Base-by-base conservation (phyloP, 1,140 invertebrate species). In the Listronotus oregonensis region DNA sequence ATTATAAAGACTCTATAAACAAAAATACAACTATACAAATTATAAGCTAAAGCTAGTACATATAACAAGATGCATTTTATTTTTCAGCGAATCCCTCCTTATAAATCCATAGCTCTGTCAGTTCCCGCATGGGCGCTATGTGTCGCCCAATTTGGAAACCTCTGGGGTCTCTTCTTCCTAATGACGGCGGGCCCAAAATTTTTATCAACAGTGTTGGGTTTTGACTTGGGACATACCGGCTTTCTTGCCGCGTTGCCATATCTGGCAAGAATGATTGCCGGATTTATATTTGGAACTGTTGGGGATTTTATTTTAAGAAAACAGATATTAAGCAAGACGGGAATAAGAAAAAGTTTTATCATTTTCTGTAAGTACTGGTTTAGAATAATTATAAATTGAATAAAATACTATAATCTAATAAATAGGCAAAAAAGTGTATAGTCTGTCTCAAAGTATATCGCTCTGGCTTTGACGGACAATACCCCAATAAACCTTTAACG, bases 111-210 rank as follows among this genome's bases (percentile, higher is more conserved):
- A 21, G 63, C 82, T 0, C 80, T 83, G 1, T 90, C 88, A 0
- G 62, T 85, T 34, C 89, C 89, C 15, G 90, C 90, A 74, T 82
- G 88, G 78, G 86, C 85, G 0, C 78, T 91, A 62, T 62, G 85
- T 3, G 78, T 87, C 58, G 78, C 89, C 14, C 89, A 91, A 66
- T 89, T 89, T 69, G 89, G 89, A 27, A 90, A 89, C 68, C 82
- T 89, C 73, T 92, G 90, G 89, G 89, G 89, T 3, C 80, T 96
- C 69, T 91, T 89, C 69, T 89, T 91, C 71, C 87, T 96, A 64
- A 85, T 96, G 67, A 95, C 91, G 0, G 90, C 91, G 54, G 88
- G 95, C 6, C 95, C 95, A 0, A 94, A 91, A 58, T 77, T 70
- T 34, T 87, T 96, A 68, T 87, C 91, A 37, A 86, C 89, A 75